phyloP scores from a whole-genome alignment of 2,888 invertebrate species.

The Xylocampa areola region DNA sequence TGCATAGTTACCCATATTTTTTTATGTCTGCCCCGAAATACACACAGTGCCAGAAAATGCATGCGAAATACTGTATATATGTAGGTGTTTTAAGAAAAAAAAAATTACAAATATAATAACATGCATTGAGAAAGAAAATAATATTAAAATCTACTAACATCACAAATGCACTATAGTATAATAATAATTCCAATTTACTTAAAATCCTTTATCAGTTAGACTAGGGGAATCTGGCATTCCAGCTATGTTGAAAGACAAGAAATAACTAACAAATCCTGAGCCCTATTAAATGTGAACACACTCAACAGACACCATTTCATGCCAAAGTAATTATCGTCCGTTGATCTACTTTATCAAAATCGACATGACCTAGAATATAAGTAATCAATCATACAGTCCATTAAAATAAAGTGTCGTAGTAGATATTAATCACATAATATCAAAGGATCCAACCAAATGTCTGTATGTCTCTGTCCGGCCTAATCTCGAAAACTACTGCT shows the following conservation, averaged over 20 bases:
- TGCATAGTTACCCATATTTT: too few species aligned
- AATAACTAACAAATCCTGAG: background rate
- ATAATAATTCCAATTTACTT: background rate
- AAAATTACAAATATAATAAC: too few species aligned
- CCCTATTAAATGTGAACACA: background rate
- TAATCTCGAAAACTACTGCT: background rate
- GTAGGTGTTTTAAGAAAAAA: too few species aligned
- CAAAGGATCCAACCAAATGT: background rate
- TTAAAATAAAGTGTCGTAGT: constrained; percentile 27
- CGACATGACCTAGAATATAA: constrained; percentile 17
- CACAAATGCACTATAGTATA: too few species aligned
- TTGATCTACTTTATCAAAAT: constrained; percentile 30
- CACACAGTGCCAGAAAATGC: too few species aligned
- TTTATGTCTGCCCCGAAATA: too few species aligned
- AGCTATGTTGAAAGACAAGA: background rate
- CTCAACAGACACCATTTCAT: background rate
- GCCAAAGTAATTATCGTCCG: constrained; percentile 15
- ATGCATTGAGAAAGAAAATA: too few species aligned
- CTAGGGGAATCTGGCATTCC: background rate
- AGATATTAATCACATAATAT: constrained; percentile 19
- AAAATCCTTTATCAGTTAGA: background rate
- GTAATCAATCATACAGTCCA: constrained; percentile 23
- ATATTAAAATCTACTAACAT: too few species aligned
- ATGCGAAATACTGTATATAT: too few species aligned
- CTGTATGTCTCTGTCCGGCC: background rate